These are phyloP conservation scores for Dicentrarchus labrax DNA, from an alignment of 2,113 vertebrate genomes.

Conservation along the genomic window DNA sequence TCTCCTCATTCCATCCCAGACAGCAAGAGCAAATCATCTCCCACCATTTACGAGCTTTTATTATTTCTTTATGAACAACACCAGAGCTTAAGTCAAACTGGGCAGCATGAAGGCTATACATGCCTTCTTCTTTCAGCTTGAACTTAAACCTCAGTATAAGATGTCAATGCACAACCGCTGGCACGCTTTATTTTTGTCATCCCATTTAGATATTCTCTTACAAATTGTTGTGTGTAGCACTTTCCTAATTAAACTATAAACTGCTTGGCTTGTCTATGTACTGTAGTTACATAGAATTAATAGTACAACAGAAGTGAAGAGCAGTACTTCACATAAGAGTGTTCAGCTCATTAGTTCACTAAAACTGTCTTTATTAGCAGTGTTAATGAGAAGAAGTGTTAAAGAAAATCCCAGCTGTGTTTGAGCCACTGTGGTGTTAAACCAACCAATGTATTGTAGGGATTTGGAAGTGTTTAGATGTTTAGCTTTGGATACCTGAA, in stretches of 20 bases:
- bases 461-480: constrained; percentile 29
- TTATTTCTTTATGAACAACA: constrained; percentile 67
- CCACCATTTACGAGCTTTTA: constrained; percentile 65
- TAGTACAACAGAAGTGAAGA: not conserved
- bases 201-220: not conserved
- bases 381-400: constrained; percentile 13
- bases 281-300: not conserved
- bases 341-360: constrained; percentile 21
- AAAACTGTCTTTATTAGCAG: constrained; percentile 11
- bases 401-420: not conserved
- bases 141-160: constrained; percentile 22
- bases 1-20: constrained; percentile 66
- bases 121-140: constrained; percentile 7
- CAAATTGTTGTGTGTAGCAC: constrained; percentile 37
- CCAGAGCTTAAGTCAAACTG: constrained; percentile 42
- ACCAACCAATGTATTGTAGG: constrained; percentile 10
- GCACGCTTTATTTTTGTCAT: constrained; percentile 22
- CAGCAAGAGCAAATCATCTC: constrained; percentile 75
- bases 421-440: constrained; percentile 17
- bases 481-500: constrained; percentile 58
- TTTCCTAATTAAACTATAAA: constrained; percentile 13
- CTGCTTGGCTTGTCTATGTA: not conserved
- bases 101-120: constrained; percentile 6
- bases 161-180: constrained; percentile 17
- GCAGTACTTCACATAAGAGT: not conserved